Evolutionary conservation across 2,113 vertebrate species (phyloP).

Genomic region (Ciconia stormi): DNA sequence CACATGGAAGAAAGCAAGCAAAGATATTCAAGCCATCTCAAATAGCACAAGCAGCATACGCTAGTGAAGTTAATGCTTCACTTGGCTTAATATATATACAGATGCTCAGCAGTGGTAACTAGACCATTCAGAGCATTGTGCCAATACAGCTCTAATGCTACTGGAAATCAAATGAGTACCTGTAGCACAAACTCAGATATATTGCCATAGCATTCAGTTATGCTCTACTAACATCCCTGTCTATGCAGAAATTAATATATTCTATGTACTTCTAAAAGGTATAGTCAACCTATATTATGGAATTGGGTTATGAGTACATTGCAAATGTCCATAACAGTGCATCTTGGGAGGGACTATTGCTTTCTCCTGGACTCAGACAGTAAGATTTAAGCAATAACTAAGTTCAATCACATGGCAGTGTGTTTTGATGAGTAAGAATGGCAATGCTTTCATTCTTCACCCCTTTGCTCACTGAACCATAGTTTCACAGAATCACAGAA

Average conservation of each 20-base stretch:
- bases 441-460: background rate
- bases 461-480: background rate
- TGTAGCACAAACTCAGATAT: background rate
- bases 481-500: background rate
- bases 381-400: background rate
- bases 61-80: background rate
- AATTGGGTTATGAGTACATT: background rate
- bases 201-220: background rate
- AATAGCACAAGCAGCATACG: background rate
- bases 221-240: background rate
- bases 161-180: background rate
- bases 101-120: background rate
- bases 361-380: background rate
- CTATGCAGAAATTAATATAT: background rate
- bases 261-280: background rate
- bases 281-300: background rate
- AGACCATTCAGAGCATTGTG: background rate
- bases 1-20: background rate
- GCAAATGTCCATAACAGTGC: background rate
- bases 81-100: background rate
- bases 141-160: background rate
- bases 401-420: background rate
- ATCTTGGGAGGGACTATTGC: background rate
- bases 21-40: background rate
- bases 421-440: background rate